Evolutionary conservation across 2,888 invertebrate species (phyloP).

Genomic region (Ormia ochracea): DNA sequence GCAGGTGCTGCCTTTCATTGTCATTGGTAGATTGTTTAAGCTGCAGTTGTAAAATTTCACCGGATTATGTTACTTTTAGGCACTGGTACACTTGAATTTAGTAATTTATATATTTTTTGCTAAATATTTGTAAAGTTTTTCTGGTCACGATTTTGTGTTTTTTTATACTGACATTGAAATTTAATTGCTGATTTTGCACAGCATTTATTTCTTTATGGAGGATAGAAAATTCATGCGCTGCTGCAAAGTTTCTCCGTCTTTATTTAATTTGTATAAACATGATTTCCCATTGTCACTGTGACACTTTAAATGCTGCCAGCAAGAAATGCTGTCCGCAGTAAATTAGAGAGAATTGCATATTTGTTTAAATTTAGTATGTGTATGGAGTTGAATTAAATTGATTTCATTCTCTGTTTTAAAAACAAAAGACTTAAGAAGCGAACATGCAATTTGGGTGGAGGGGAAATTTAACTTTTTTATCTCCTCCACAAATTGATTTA

Average conservation of each 20-base stretch:
- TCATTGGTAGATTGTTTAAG: neutral
- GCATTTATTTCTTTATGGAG: neutral
- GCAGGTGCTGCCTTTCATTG: conserved; percentile 16
- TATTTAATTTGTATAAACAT: conserved; percentile 15
- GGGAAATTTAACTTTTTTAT: too few species aligned
- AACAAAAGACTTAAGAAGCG: too few species aligned
- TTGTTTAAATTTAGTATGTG: too few species aligned
- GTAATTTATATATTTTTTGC: neutral
- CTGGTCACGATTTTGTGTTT: neutral
- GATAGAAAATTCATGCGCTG: conserved; percentile 7
- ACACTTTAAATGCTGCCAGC: neutral
- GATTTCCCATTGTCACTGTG: neutral
- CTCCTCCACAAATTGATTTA: too few species aligned
- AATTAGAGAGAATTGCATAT: too few species aligned
- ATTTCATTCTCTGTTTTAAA: too few species aligned
- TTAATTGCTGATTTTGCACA: neutral
- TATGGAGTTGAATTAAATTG: too few species aligned
- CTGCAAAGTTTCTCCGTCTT: conserved; percentile 32
- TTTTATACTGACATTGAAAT: conserved; percentile 2
- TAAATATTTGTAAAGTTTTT: neutral
- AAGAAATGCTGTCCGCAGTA: neutral
- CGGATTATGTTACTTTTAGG: neutral
- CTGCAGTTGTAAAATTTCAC: conserved; percentile 15
- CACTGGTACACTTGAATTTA: neutral
- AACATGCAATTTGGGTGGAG: too few species aligned